Base-by-base conservation (phyloP, 2,888 invertebrate species). In the Caenorhabditis virilis region DNA sequence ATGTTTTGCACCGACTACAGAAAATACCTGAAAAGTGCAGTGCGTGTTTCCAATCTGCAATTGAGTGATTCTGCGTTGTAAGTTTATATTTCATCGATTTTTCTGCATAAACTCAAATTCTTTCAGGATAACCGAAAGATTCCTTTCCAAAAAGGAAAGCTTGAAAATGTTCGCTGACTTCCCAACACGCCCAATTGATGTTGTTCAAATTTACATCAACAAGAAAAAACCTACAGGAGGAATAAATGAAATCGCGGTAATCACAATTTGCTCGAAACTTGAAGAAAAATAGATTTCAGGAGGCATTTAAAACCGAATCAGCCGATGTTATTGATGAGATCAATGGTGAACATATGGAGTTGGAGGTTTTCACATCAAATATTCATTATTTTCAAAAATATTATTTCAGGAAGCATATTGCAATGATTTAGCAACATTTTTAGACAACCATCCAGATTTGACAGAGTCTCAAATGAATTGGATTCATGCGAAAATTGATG, bases 371-470 rank as follows among this genome's bases (percentile, higher is more conserved):
- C n/a, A n/a, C n/a, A n/a, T n/a, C n/a, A n/a, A n/a, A n/a, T n/a
- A n/a, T n/a, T n/a, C n/a, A n/a, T n/a, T n/a, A n/a, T n/a, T n/a
- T n/a, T n/a, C n/a, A n/a, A n/a, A n/a, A n/a, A n/a, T n/a, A n/a
- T n/a, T n/a, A n/a, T n/a, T n/a, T n/a, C n/a, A n/a, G n/a, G n/a
- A n/a, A n/a, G n/a, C n/a, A n/a, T 36, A 46, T 20, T 27, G 39
- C n/a, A 22, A 39, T 0, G 22, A 36, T 6, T 49, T 61, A 2
- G 30, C 35, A 9, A 38, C 46, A 13, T 61, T 61, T 30, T 11
- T 55, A 6, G 27, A 51, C 2, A 18, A 16, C 0, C 61, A 55
- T 41, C 61, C 55, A n/a, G 23, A 55, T 18, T 25, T 61, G 33
- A 51, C 61, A 1, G 36, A n/a, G 1, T 43, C 41, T 9, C 61